Conservation (phyloP, 1,140 invertebrate species). For the Ylistrum balloti region DNA sequence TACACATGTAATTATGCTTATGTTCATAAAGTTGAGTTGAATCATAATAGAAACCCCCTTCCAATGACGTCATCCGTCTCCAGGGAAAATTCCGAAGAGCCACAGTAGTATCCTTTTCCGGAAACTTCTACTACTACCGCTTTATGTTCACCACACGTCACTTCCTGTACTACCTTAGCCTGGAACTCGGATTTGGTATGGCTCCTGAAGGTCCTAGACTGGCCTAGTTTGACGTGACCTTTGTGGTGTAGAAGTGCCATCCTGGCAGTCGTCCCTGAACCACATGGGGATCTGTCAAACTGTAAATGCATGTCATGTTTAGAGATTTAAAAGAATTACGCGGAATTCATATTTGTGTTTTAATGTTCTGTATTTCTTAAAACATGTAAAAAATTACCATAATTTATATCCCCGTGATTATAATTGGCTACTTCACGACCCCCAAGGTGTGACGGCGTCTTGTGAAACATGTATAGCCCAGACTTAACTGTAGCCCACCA, state of each 20-base stretch:
- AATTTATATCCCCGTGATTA: too few species aligned
- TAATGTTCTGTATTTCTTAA: too few species aligned
- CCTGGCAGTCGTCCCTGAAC: constrained; percentile 79
- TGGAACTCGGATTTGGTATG: constrained; percentile 69
- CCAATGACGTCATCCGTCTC: constrained; percentile 76
- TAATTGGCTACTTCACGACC: too few species aligned
- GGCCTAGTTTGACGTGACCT: constrained; percentile 68
- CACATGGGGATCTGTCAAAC: constrained; percentile 80
- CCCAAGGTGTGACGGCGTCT: too few species aligned
- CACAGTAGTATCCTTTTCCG: constrained; percentile 77
- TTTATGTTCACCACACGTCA: constrained; percentile 58
- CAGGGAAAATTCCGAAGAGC: constrained; percentile 68
- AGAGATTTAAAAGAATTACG: too few species aligned
- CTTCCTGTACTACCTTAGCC: constrained; percentile 64
- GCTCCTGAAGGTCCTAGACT: constrained; percentile 72
- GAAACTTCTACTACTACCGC: constrained; percentile 77
- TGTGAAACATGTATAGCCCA: too few species aligned
- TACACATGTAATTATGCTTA: too few species aligned
- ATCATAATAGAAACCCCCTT: constrained; percentile 68
- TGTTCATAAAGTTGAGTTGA: too few species aligned
- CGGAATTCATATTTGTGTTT: too few species aligned
- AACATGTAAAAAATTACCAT: too few species aligned
- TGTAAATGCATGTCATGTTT: constrained; percentile 60
- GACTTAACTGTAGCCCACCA: too few species aligned
- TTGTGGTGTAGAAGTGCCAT: constrained; percentile 77